Evolutionary conservation across 2,888 invertebrate species (phyloP).

Genomic region (Thalpophila matura): DNA sequence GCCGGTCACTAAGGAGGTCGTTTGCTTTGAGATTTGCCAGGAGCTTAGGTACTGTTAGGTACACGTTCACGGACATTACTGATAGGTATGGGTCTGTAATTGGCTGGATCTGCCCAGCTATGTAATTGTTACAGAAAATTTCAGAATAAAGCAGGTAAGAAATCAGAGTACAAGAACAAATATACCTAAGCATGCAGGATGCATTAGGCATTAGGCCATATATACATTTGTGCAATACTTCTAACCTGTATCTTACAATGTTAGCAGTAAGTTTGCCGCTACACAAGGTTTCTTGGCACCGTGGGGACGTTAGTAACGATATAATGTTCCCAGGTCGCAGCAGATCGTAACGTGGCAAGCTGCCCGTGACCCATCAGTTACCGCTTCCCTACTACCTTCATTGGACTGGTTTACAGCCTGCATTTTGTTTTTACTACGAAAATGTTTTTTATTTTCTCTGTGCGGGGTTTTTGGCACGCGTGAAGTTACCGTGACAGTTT

Average conservation of each 20-base stretch:
- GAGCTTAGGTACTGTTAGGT: no score
- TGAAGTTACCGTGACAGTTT: no score
- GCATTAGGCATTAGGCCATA: not conserved
- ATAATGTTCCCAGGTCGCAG: conserved; percentile 24
- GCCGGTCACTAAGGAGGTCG: no score
- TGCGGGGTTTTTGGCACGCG: no score
- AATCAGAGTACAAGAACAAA: no score
- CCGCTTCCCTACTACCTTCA: conserved; percentile 27
- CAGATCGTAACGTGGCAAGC: conserved; percentile 23
- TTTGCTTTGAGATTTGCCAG: no score
- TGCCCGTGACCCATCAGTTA: conserved; percentile 54
- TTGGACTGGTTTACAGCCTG: conserved; percentile 28
- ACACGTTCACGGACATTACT: no score
- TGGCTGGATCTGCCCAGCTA: no score
- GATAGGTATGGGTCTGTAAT: no score
- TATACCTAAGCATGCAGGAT: not conserved
- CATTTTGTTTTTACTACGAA: not conserved
- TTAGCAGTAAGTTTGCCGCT: conserved; percentile 14
- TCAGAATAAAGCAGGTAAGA: no score
- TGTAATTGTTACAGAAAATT: no score
- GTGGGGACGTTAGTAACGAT: conserved; percentile 38
- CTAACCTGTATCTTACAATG: conserved; percentile 5
- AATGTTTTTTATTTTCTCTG: no score
- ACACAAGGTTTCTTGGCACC: conserved; percentile 42
- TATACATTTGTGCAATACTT: not conserved